A percentile compares a stretch with the other conserved stretches of the same genome.
These are phyloP conservation scores for Ranitomeya imitator DNA, from an alignment of 2,113 vertebrate species.

Conservation along the genomic window DNA sequence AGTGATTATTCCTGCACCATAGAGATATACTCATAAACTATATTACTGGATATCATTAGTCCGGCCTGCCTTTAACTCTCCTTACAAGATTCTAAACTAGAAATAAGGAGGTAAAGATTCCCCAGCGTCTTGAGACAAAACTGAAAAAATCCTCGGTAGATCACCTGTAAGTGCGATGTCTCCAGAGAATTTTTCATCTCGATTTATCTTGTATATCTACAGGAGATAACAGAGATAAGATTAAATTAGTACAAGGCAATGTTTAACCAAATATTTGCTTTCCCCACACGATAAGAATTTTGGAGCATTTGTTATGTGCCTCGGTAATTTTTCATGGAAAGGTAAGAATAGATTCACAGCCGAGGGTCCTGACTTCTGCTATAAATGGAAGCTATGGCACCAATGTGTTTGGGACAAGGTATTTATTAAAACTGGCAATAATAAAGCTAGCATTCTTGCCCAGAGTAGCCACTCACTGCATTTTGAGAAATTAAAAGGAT, in stretches of 20 bases:
- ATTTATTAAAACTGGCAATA: too few relatives aligned
- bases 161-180: constrained; percentile 87
- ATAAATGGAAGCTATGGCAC: background rate
- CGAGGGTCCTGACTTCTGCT: background rate
- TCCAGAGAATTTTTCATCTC: constrained; percentile 77
- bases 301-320: background rate
- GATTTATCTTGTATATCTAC: constrained; percentile 80
- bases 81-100: background rate
- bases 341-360: background rate
- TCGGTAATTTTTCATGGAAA: background rate
- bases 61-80: too few relatives aligned
- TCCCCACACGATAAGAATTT: background rate
- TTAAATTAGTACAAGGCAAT: constrained; percentile 50
- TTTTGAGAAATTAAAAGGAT: too few relatives aligned
- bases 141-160: background rate
- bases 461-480: too few relatives aligned
- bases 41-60: background rate
- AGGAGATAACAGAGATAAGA: constrained; percentile 58
- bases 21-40: background rate
- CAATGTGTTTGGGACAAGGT: too few relatives aligned
- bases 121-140: background rate
- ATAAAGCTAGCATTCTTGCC: too few relatives aligned
- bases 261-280: background rate
- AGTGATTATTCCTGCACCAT: background rate
- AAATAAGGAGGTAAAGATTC: background rate